Evolutionary conservation across 1,140 invertebrate genomes (phyloP).

Genomic region (Lordiphosa mommai): DNA sequence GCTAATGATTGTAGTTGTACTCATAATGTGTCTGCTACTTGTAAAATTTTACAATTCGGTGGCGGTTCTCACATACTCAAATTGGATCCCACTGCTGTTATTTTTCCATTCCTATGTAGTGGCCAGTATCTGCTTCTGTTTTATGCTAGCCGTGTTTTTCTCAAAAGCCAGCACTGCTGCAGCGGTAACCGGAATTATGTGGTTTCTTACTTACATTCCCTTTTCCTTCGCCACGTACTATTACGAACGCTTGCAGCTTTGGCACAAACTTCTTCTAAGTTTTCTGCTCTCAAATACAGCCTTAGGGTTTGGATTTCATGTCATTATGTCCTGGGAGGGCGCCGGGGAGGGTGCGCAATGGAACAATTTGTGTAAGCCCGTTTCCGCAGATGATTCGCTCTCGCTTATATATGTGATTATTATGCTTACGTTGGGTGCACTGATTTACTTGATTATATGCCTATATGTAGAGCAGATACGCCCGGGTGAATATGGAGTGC

Average conservation of each 20-base stretch:
- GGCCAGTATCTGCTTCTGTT: conserved; percentile 82
- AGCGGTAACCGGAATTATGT: conserved; percentile 83
- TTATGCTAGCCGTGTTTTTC: conserved; percentile 84
- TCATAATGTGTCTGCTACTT: conserved; percentile 68
- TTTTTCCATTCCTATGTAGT: conserved; percentile 81
- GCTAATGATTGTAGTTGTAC: conserved; percentile 81
- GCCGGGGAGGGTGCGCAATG: conserved; percentile 81
- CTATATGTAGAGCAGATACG: conserved; percentile 87
- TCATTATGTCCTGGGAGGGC: conserved; percentile 81
- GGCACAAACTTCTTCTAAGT: conserved; percentile 82
- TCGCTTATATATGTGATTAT: conserved; percentile 84
- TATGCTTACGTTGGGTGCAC: conserved; percentile 82
- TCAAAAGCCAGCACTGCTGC: conserved; percentile 82
- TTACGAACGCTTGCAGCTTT: conserved; percentile 81
- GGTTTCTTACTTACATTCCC: conserved; percentile 87
- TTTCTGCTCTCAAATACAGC: conserved; percentile 85
- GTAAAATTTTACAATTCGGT: conserved; percentile 15
- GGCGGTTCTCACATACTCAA: conserved; percentile 60
- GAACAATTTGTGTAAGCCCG: conserved; percentile 84
- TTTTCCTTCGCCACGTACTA: conserved; percentile 84
- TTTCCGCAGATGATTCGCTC: conserved; percentile 86
- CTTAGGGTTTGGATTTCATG: conserved; percentile 86
- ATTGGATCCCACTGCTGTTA: conserved; percentile 79
- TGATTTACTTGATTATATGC: conserved; percentile 85
- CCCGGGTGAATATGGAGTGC: conserved; percentile 86